Conservation (phyloP, 2,888 invertebrate species). For the Hybos culiciformis region DNA sequence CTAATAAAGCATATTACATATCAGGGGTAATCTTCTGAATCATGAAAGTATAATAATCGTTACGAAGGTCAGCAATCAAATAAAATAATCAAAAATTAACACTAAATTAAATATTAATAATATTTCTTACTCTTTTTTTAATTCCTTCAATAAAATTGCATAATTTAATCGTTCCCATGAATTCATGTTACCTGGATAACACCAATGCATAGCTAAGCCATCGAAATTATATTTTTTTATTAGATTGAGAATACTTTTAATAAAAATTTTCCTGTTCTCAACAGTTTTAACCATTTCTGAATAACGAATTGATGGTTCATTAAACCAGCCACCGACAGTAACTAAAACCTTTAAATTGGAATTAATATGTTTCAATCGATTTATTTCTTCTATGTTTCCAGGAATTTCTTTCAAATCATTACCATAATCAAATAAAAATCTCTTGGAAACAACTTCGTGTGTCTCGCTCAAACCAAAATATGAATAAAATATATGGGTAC, state of each 20-base stretch:
- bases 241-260: conserved; percentile 40
- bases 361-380: conserved; percentile 24
- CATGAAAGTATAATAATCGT: no score
- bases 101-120: no score
- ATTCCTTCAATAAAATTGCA: neutral
- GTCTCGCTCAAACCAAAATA: neutral
- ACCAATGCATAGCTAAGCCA: conserved; percentile 48
- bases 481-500: neutral
- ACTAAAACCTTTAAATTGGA: conserved; percentile 35
- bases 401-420: neutral
- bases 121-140: neutral
- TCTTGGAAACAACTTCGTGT: neutral
- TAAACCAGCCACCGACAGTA: conserved; percentile 44
- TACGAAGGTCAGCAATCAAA: no score
- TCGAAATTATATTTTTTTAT: conserved; percentile 57
- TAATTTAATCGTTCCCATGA: neutral
- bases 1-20: neutral
- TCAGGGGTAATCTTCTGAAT: no score
- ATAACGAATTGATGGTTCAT: conserved; percentile 24
- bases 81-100: no score
- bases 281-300: neutral
- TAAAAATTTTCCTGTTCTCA: neutral
- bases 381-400: neutral
- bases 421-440: neutral
- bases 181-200: neutral